A percentile compares a stretch with the other conserved stretches of the same genome.
Conservation (phyloP, 2,888 invertebrate species). For the Ophioninae sp. region DNA sequence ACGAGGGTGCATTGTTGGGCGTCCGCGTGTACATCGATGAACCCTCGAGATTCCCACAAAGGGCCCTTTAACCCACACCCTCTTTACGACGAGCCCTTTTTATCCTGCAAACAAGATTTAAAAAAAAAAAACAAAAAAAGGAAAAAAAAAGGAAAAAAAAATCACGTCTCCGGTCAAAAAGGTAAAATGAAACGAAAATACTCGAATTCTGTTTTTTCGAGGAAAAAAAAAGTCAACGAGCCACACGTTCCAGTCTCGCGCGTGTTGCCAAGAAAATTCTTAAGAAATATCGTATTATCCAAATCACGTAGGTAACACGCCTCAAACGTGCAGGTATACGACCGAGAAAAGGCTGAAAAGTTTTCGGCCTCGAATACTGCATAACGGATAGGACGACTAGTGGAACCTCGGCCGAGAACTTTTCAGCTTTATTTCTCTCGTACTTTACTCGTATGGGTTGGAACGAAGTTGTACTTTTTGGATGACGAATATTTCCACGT, state of each 20-base stretch:
- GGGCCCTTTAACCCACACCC: constrained; percentile 44
- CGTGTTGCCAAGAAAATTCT: constrained; percentile 23
- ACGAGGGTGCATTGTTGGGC: constrained; percentile 34
- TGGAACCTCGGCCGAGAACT: neutral
- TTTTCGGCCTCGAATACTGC: neutral
- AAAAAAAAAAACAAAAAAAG: neutral
- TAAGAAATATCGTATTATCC: constrained; percentile 30
- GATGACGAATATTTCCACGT: neutral
- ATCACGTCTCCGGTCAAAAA: neutral
- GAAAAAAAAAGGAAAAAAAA: neutral
- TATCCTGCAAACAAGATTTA: constrained; percentile 38
- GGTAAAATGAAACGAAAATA: constrained; percentile 28
- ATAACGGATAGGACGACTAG: neutral
- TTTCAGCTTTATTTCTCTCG: neutral
- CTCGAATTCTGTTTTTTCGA: constrained; percentile 46
- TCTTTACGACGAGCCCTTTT: constrained; percentile 19
- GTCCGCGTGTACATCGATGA: neutral
- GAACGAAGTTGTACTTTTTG: neutral
- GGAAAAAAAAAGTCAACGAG: constrained; percentile 49
- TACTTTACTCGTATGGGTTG: neutral
- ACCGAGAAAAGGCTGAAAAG: neutral
- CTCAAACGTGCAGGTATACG: neutral
- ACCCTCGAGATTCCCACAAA: constrained; percentile 35
- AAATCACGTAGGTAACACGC: constrained; percentile 38
- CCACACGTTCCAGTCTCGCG: neutral